phyloP scores from a whole-genome alignment of 2,888 invertebrate species.

The Limnephilus lunatus region DNA sequence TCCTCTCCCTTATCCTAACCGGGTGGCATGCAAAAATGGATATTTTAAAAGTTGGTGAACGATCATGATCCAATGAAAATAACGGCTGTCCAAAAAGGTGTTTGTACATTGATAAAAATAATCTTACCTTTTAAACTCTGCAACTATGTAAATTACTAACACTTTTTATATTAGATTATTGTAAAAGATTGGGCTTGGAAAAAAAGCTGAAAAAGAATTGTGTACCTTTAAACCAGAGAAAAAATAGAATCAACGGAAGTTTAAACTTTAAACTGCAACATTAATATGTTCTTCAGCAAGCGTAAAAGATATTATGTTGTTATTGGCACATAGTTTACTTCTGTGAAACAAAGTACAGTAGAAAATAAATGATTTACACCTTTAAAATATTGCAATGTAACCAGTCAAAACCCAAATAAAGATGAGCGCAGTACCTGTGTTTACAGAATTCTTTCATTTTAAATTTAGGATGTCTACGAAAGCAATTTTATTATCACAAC shows the following conservation, averaged over 20 bases:
- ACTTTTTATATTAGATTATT: not conserved
- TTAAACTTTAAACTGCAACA: not conserved
- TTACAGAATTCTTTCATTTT: not conserved
- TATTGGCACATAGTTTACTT: not conserved
- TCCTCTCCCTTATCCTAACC: constrained; percentile 46
- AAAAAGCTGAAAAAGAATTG: not conserved
- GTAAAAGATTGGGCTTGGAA: not conserved
- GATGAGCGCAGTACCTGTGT: not conserved
- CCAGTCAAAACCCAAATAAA: not conserved
- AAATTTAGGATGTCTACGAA: not conserved
- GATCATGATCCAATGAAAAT: not conserved
- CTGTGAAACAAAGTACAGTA: not conserved
- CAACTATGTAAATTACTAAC: not conserved
- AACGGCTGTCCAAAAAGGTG: not conserved
- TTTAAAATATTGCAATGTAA: not conserved
- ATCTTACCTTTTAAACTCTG: not conserved
- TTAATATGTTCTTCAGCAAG: not conserved
- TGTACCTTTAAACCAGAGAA: not conserved
- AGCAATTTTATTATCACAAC: not conserved
- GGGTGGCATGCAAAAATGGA: constrained; percentile 52
- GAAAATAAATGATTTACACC: not conserved
- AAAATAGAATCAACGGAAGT: not conserved
- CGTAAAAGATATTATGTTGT: not conserved
- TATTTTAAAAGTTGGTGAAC: not conserved
- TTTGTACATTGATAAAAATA: not conserved